Percentiles rank a stretch among this genome's conserved stretches.
Conservation (phyloP, 1,140 invertebrate species). For the Watersipora subatra region DNA sequence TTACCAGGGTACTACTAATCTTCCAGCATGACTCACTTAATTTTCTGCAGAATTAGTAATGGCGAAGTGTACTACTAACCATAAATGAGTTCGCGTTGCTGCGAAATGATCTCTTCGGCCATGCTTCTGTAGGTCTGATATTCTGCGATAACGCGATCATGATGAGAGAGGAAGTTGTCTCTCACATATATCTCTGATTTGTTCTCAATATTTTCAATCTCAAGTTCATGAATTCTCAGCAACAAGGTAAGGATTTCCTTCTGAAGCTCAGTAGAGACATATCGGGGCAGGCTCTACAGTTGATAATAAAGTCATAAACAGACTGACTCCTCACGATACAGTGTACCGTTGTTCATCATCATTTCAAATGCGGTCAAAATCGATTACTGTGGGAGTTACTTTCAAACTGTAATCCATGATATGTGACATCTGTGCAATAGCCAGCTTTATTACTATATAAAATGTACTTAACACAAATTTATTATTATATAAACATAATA, state of each 20-base stretch:
- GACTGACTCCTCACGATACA: background rate
- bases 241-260: constrained; percentile 67
- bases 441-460: background rate
- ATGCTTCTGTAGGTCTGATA: constrained; percentile 68
- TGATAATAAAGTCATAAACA: background rate
- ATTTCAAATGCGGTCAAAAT: background rate
- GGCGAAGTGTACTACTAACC: too few relatives aligned
- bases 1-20: background rate
- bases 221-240: constrained; percentile 71
- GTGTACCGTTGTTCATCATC: background rate
- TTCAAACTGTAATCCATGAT: background rate
- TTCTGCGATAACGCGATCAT: constrained; percentile 67
- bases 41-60: too few relatives aligned
- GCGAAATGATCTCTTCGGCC: constrained; percentile 77
- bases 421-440: background rate
- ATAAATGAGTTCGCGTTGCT: constrained; percentile 71
- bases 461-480: background rate
- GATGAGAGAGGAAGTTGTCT: constrained; percentile 66
- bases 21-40: background rate
- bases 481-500: too few relatives aligned
- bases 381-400: background rate
- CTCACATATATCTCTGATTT: constrained; percentile 69
- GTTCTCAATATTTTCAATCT: constrained; percentile 78
- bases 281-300: constrained; percentile 60
- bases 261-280: constrained; percentile 70